A percentile compares a stretch with the other conserved stretches of the same genome.
Evolutionary conservation across 2,113 vertebrate genomes (phyloP).

Genomic region (Mellivora capensis): DNA sequence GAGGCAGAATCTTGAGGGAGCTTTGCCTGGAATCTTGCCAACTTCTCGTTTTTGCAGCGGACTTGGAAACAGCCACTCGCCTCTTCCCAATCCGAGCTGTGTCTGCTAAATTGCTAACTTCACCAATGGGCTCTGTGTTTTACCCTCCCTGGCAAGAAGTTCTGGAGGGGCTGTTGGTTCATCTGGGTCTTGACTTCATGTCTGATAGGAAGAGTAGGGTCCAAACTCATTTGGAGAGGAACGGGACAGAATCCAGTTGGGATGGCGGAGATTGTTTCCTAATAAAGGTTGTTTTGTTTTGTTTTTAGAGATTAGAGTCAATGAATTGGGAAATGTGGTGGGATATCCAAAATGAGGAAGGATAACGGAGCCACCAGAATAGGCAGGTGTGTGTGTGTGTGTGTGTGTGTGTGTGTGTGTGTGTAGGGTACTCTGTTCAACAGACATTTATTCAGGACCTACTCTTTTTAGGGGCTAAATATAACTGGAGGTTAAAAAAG

Average conservation of each 20-base stretch:
- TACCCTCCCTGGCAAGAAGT: background rate
- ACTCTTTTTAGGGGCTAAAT: background rate
- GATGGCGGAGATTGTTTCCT: background rate
- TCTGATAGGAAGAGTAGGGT: background rate
- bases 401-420: background rate
- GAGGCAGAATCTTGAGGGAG: background rate
- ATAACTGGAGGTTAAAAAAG: background rate
- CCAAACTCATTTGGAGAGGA: background rate
- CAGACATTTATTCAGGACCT: background rate
- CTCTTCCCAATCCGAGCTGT: background rate
- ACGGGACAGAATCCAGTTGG: background rate
- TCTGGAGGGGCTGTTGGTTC: background rate
- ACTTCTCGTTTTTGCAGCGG: background rate
- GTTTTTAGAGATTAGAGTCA: background rate
- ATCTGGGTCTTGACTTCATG: background rate
- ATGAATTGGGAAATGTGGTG: background rate
- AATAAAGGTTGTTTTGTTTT: background rate
- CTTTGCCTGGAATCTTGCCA: background rate
- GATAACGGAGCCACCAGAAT: background rate
- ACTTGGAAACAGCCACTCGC: background rate
- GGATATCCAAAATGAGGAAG: background rate
- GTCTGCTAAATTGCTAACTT: background rate
- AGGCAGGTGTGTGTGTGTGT: fast-evolving
- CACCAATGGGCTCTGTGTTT: background rate
- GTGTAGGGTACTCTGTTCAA: background rate